Base-by-base conservation (phyloP, 1,140 invertebrate species). In the Oncopodura yosiiana region DNA sequence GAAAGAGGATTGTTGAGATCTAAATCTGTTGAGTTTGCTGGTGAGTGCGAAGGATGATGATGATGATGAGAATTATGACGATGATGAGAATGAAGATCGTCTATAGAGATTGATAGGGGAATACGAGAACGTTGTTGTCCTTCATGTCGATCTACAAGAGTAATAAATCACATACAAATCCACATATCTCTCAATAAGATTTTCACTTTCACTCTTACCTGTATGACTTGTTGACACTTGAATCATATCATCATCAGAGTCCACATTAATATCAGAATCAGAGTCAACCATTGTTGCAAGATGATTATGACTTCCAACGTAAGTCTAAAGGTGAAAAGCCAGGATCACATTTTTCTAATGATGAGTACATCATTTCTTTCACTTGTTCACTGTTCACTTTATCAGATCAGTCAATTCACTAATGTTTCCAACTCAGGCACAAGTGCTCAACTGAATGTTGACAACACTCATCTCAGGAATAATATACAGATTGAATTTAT, bases 181-280 rank as follows among this genome's bases (percentile, higher is more conserved):
- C 26, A 16, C 43, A 30, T 3, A 16, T 27, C 9, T 39, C 36
- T 6, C 3, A 11, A 9, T 27, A 18, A 26, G 27, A 34, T 12
- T 39, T 21, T 23, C 16, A 6, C 5, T 42, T 41, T 36, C 4
- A 27, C 9, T 3, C 14, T 52, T 48, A 58, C 51, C 49, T 58
- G 48, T 46, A 18, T 53, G 60, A 6, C 56, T 32, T 9, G 48
- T 48, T 14, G 60, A 58, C 4, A 58, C 56, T 18, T 53, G 56
- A 23, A 62, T 38, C 4, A 62, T 51, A 9, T 65, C 63, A 41
- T 66, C 64, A 51, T 66, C 65, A 8, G 65, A 66, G 11, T 66
- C 65, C 11, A 66, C 65, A 42, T 66, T 65, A 29, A 66, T 66
- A 36, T 66, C 65, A 24, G 56, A 66, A 37, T 61, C 62, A 2